Evolutionary conservation across 2,888 invertebrate species (phyloP).

Genomic region (Cactoblastis cactorum): DNA sequence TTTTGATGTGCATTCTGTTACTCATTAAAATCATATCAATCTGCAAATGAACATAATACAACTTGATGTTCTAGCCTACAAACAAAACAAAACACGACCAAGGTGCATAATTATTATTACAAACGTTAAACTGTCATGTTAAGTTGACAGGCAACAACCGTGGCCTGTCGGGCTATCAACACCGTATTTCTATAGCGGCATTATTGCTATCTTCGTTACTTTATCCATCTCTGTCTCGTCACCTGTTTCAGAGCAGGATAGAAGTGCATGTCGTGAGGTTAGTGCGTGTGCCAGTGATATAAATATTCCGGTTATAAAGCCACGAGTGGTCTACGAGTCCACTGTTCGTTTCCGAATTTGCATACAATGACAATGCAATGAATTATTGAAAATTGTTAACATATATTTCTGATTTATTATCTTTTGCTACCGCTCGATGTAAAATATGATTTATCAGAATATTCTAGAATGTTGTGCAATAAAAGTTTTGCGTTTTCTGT

Average conservation of each 20-base stretch:
- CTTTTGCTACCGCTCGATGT: constrained; percentile 1
- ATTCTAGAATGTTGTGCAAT: no score
- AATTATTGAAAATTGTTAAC: constrained; percentile 6
- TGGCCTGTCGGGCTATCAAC: constrained; percentile 7
- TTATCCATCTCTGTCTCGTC: neutral
- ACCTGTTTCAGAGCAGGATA: neutral
- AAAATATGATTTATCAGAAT: neutral
- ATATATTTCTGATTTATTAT: constrained; percentile 5
- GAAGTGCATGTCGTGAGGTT: neutral
- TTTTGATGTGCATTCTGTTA: no score
- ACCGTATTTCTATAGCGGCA: constrained; percentile 6
- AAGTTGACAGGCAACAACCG: constrained; percentile 4
- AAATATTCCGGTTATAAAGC: constrained; percentile 7
- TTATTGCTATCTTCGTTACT: constrained; percentile 5
- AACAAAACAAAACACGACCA: constrained; percentile 1
- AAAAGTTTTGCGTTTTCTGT: neutral
- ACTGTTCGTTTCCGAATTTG: constrained; percentile 1
- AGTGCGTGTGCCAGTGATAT: constrained; percentile 4
- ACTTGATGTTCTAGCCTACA: neutral
- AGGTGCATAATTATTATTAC: constrained; percentile 7
- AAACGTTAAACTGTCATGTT: constrained; percentile 6
- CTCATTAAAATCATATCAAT: neutral
- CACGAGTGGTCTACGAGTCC: neutral
- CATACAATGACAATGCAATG: constrained; percentile 9
- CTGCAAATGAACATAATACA: neutral